These are phyloP conservation scores for Tricholauxania praeusta DNA, from an alignment of 2,888 invertebrate genomes.

Conservation along the genomic window DNA sequence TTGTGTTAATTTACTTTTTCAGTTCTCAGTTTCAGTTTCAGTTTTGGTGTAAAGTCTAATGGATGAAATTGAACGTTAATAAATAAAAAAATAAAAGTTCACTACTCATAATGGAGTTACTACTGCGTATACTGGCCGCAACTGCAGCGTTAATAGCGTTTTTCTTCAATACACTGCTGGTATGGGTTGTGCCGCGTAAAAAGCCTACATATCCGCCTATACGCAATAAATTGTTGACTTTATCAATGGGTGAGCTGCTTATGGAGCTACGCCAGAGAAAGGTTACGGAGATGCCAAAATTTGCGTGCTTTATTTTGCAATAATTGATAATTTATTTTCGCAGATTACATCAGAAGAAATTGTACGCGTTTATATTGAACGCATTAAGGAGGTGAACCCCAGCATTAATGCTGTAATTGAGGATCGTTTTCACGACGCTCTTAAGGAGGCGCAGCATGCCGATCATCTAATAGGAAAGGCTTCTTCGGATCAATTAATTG, in stretches of 20 bases:
- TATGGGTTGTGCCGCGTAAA: conserved; percentile 44
- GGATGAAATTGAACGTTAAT: neutral
- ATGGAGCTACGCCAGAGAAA: conserved; percentile 54
- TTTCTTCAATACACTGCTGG: conserved; percentile 50
- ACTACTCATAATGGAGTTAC: conserved; percentile 50
- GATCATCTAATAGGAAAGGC: conserved; percentile 68
- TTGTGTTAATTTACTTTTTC: neutral
- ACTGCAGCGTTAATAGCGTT: conserved; percentile 50
- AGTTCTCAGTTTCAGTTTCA: neutral
- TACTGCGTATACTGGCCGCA: conserved; percentile 51
- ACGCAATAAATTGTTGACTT: conserved; percentile 51
- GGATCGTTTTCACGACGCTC: conserved; percentile 75
- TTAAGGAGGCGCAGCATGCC: conserved; percentile 74
- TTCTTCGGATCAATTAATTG: conserved; percentile 53
- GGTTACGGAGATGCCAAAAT: conserved; percentile 45
- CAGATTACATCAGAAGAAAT: conserved; percentile 75
- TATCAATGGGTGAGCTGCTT: conserved; percentile 54
- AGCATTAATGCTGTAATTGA: conserved; percentile 80
- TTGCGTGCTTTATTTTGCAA: neutral
- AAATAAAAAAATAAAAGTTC: neutral
- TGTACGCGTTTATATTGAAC: conserved; percentile 73
- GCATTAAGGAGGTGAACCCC: conserved; percentile 77
- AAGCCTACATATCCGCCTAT: conserved; percentile 55
- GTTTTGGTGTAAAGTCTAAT: neutral
- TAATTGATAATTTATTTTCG: neutral